Evolutionary conservation across 2,113 vertebrate species (phyloP), one percentile per base, ranked within the genome.

Genomic region (Myiagra hebetior): DNA sequence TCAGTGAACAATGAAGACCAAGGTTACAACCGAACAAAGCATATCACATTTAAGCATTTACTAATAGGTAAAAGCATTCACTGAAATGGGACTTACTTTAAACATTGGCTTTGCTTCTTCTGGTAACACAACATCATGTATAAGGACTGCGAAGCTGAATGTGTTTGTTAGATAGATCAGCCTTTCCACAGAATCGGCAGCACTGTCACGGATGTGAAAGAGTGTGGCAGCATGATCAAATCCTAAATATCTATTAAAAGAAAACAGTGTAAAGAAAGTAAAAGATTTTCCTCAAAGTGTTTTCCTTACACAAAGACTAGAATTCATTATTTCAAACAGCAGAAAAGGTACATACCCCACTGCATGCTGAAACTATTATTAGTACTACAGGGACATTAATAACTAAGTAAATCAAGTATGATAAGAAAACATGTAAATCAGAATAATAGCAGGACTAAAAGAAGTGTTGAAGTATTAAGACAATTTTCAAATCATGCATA

Each of bases 161-260:
- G 98, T 99, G 84, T 99, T 99, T 68, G 99, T 99, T 80, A 99
- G 98, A 93, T 98, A 99, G 96, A 99, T 98, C 57, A 98, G 97
- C 82, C 98, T 98, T 96, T 99, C 98, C 96, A 99, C 98, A 2
- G 99, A 98, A 85, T 99, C 99, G n/a, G 99, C 98, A 49, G 99
- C 98, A 93, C 98, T 99, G 96, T 99, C 99, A 86, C 99, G 98
- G 92, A 99, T 99, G 96, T 99, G 99, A 97, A 99, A 99, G 91
- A 99, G 97, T 4, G 99, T 99, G 37, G 99, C 99, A 56, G 99
- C 98, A 80, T 99, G 99, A 98, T 99, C 99, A 93, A 99, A 99
- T 85, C 99, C 99, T 97, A 99, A 97, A 74, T 99, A 98, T 41
- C 98, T 98, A 85, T 97, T 87, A 76, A 74, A 92, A 95, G 78